Evolutionary conservation across 2,113 vertebrate genomes (phyloP).

Genomic region (Corvus moneduloides): DNA sequence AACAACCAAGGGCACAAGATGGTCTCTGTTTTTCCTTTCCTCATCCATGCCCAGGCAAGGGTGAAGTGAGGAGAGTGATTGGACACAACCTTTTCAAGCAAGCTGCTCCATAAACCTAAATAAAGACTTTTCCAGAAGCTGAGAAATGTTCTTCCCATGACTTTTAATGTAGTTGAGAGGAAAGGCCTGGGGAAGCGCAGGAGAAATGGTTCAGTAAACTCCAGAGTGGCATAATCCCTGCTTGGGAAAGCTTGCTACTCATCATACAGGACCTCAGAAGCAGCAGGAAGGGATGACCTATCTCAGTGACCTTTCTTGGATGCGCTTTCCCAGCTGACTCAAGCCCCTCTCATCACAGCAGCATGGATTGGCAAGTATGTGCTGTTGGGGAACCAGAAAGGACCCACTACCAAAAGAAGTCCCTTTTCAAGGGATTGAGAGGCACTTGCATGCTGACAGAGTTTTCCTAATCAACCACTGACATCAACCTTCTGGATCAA

Average conservation of each 20-base stretch:
- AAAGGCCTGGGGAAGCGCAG: rapidly evolving
- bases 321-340: not conserved
- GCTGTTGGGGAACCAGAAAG: not conserved
- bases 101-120: not conserved
- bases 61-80: not conserved
- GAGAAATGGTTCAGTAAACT: not conserved
- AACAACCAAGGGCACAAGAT: not conserved
- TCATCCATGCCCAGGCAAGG: not conserved
- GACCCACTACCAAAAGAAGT: not conserved
- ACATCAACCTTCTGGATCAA: not conserved
- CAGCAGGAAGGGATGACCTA: not conserved
- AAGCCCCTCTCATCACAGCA: not conserved
- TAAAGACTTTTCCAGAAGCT: not conserved
- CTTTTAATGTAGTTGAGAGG: not conserved
- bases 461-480: not conserved
- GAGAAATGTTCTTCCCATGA: not conserved
- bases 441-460: rapidly evolving
- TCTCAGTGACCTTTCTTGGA: not conserved
- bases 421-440: not conserved
- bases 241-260: not conserved
- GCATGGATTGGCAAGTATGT: not conserved
- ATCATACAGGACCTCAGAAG: not conserved
- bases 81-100: not conserved
- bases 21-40: not conserved
- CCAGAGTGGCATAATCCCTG: not conserved